These are phyloP conservation scores for Anarrhichthys ocellatus DNA, from an alignment of 2,113 vertebrate genomes.

Conservation along the genomic window DNA sequence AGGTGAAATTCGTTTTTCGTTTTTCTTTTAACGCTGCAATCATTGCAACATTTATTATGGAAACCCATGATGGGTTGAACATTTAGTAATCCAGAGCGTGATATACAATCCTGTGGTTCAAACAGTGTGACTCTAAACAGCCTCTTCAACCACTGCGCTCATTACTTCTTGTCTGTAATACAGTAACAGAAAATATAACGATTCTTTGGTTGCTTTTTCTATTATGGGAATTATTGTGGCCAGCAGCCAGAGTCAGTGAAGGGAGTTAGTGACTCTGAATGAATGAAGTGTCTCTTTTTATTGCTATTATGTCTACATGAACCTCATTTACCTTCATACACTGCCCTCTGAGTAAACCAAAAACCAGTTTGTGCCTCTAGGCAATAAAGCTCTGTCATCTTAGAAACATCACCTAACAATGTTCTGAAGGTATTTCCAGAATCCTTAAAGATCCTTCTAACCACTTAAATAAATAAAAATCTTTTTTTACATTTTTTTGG, in stretches of 20 bases:
- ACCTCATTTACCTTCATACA: not conserved
- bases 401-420: not conserved
- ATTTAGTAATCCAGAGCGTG: not conserved
- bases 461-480: not conserved
- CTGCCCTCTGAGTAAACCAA: not conserved
- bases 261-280: not conserved
- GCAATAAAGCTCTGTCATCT: not conserved
- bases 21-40: not conserved
- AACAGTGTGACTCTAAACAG: not conserved
- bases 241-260: not conserved
- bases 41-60: not conserved
- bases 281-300: not conserved
- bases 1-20: not conserved
- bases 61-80: not conserved
- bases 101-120: not conserved
- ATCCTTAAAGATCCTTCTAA: not conserved
- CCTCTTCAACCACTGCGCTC: not conserved
- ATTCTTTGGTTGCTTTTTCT: conserved; percentile 2
- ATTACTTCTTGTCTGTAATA: conserved; percentile 12
- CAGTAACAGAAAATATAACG: not conserved
- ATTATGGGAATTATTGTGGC: not conserved
- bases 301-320: not conserved
- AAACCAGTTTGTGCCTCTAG: not conserved
- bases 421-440: not conserved
- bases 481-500: too few relatives aligned